Evolutionary conservation across 92 coral and sea anemone genomes (phyloP).

Genomic region (Phenganax subtilis): DNA sequence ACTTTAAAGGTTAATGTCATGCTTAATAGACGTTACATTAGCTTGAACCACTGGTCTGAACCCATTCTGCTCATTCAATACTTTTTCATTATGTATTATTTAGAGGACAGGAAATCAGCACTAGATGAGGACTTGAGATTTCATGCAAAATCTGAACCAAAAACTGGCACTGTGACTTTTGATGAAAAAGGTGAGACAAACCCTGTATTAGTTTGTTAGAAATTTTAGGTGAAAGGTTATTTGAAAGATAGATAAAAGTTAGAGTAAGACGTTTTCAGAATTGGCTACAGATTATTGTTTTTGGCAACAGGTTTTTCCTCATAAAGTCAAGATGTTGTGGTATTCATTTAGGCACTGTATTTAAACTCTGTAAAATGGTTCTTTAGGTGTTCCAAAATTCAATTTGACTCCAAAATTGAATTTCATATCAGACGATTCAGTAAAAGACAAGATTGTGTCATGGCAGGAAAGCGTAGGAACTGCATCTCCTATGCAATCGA

Average conservation of each 20-base stretch:
- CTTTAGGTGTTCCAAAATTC: not conserved
- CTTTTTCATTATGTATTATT: not conserved
- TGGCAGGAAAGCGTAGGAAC: constrained; percentile 6
- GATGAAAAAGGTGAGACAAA: constrained; percentile 31
- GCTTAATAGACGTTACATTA: not conserved
- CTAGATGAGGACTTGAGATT: constrained; percentile 27
- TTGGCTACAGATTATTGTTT: too few species aligned
- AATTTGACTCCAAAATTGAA: constrained; percentile 34
- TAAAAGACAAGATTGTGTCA: constrained; percentile 47
- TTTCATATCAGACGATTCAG: constrained; percentile 52
- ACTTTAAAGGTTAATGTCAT: constrained; percentile 57
- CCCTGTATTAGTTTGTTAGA: not conserved
- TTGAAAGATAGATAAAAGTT: too few species aligned
- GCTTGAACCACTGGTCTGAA: not conserved
- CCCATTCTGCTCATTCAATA: not conserved
- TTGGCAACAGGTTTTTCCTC: too few species aligned
- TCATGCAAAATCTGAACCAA: constrained; percentile 16
- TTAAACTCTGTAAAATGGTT: not conserved
- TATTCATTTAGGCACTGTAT: not conserved
- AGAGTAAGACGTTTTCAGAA: too few species aligned
- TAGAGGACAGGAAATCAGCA: constrained; percentile 24
- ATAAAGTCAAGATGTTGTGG: too few species aligned
- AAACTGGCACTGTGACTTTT: constrained; percentile 8
- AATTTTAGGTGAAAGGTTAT: too few species aligned
- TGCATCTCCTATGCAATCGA: not conserved